phyloP scores from a whole-genome alignment of 1,140 invertebrate genomes.

The Temnothorax nylanderi region DNA sequence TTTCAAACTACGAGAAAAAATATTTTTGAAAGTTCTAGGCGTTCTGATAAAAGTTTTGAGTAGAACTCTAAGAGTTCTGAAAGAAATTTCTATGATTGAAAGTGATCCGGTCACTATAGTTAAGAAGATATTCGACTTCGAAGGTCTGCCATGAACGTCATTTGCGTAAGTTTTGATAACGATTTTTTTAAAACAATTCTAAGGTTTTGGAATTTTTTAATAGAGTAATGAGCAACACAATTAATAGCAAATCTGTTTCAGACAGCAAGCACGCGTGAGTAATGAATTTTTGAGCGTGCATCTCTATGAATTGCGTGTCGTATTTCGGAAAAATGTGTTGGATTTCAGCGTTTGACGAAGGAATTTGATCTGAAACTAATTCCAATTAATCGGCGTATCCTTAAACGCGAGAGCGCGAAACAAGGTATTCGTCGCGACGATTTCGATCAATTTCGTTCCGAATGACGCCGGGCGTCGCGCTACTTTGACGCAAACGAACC shows the following conservation, averaged over 20 bases:
- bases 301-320: background rate
- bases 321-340: background rate
- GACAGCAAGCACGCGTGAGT: background rate
- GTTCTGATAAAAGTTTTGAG: too few species aligned
- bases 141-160: too few species aligned
- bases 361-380: background rate
- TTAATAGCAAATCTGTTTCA: constrained; percentile 28
- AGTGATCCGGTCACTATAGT: too few species aligned
- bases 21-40: background rate
- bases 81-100: too few species aligned
- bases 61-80: too few species aligned
- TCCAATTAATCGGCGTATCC: background rate
- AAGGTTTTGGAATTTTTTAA: too few species aligned
- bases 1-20: too few species aligned
- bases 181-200: too few species aligned
- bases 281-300: constrained; percentile 11
- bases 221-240: constrained; percentile 8
- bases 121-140: too few species aligned
- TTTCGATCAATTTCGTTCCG: constrained; percentile 6
- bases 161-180: too few species aligned
- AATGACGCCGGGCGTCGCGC: background rate
- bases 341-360: background rate
- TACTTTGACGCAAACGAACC: constrained; percentile 48
- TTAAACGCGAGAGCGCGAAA: background rate
- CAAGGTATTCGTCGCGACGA: constrained; percentile 23